These are phyloP conservation scores for Oreocharis arfaki DNA, from an alignment of 2,113 vertebrate genomes.

Conservation along the genomic window DNA sequence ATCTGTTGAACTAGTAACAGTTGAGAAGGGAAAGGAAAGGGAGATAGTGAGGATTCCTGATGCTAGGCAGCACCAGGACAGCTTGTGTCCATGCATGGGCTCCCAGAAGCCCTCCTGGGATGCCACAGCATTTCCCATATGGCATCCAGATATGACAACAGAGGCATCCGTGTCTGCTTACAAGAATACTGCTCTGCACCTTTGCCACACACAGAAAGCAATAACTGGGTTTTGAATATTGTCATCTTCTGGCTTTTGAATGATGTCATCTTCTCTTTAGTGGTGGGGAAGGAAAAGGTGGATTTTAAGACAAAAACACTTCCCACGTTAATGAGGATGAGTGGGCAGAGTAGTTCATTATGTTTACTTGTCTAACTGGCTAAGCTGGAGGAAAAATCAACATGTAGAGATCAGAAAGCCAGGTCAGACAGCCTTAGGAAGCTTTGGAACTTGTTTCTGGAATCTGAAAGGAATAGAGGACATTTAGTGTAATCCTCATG, in stretches of 20 bases:
- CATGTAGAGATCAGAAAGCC: not conserved
- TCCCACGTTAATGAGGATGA: not conserved
- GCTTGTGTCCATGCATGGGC: accelerated
- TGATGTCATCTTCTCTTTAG: not conserved
- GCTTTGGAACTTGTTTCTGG: not conserved
- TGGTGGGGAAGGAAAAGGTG: not conserved
- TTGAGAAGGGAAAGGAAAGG: not conserved
- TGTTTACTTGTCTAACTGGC: not conserved
- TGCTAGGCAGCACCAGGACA: not conserved
- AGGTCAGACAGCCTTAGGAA: not conserved
- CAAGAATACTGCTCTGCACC: not conserved
- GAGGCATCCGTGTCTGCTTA: not conserved
- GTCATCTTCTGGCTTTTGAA: not conserved
- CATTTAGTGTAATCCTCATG: not conserved
- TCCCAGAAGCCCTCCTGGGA: not conserved
- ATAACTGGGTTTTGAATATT: not conserved
- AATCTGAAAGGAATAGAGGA: not conserved
- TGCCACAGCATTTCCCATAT: not conserved
- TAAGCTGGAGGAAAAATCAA: not conserved
- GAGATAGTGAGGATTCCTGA: not conserved
- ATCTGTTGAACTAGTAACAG: accelerated
- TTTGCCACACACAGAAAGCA: not conserved
- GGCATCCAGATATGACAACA: not conserved
- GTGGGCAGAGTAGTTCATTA: not conserved
- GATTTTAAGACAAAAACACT: not conserved